phyloP scores from a whole-genome alignment of 2,113 vertebrate species.

The Campylorhamphus procurvoides region DNA sequence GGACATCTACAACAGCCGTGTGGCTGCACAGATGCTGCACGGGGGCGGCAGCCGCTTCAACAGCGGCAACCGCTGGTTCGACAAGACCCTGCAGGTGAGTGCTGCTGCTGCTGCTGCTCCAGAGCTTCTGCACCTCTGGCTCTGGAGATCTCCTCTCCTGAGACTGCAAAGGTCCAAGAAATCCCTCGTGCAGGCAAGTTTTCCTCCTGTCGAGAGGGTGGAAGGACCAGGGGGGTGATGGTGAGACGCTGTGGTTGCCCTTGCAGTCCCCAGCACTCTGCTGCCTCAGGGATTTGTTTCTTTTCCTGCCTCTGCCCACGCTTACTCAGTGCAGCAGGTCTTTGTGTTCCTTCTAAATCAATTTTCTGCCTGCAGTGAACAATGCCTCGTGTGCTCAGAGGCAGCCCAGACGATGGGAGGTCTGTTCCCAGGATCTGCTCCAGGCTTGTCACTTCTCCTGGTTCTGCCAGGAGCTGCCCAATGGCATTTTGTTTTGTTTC shows the following conservation, averaged over 20 bases:
- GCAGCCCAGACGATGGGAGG: background rate
- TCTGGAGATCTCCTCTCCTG: background rate
- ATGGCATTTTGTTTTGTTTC: background rate
- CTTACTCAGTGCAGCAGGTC: background rate
- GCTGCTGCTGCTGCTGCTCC: background rate
- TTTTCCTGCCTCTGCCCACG: background rate
- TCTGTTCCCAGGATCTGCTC: slow-evolving; percentile 16
- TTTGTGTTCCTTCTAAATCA: slow-evolving; percentile 49
- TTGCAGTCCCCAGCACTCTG: background rate
- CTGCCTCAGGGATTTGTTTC: slow-evolving; percentile 5
- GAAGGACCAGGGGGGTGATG: background rate
- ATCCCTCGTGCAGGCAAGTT: background rate
- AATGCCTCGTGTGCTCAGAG: background rate
- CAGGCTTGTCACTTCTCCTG: background rate
- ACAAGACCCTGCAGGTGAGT: slow-evolving; percentile 93
- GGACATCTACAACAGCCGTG: slow-evolving; percentile 83
- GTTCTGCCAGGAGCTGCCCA: slow-evolving; percentile 30
- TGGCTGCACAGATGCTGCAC: slow-evolving; percentile 93
- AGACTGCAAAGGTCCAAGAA: background rate
- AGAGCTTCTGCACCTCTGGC: background rate
- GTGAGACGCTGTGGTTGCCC: background rate
- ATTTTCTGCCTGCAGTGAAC: slow-evolving; percentile 11
- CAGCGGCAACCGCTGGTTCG: slow-evolving; percentile 97
- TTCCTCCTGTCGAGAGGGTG: background rate
- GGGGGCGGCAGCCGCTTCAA: slow-evolving; percentile 91